Base-by-base conservation (phyloP, 2,113 vertebrate genomes). In the Melanerpes aurifrons region DNA sequence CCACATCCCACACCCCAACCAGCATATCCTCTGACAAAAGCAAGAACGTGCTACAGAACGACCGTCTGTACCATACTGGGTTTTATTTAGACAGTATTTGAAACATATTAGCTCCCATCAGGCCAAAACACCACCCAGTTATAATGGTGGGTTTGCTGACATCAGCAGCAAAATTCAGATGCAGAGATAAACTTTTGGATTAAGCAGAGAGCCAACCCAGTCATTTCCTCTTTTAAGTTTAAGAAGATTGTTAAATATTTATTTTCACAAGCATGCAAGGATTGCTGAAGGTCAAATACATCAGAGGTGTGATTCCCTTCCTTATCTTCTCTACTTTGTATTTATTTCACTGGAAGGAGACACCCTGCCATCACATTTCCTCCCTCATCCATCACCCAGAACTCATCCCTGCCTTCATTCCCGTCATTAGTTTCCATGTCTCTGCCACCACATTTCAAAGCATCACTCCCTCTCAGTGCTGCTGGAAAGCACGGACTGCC, bases 221-320 rank as follows among this genome's bases (percentile, higher is more conserved):
- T 93, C n/a, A 90, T 86, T 90, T 95, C 79, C 79, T 88, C 82
- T 91, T 88, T 95, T 47, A 94, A 94, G 82, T 86, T 91, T 84
- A 86, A 94, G 69, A 77, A 86, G 86, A 91, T 79, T 56, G 87
- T 90, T 94, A 96, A 96, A 95, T 94, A 94, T 95, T 96, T 95
- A 93, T 90, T 95, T 93, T 90, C 83, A 73, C 86, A 90, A 81
- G 86, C 66, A 94, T 50, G 73, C 77, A 79, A 78, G 77, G 92
- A 96, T 75, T 3, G 1, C 58, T 83, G 95, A 95, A 96, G 95
- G 95, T 96, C 93, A 96, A 86, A 95, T 76, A 94, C 93, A 95
- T 93, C 70, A 90, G 96, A 96, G 76, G 92, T 96, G 95, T 86
- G 88, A 96, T 90, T 80, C 88, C 57, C 48, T 88, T 81, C 80